Percentiles rank a stretch among this genome's conserved stretches.
These are phyloP conservation scores for Echinops telfairi DNA, from an alignment of 2,113 vertebrate genomes.

Conservation along the genomic window DNA sequence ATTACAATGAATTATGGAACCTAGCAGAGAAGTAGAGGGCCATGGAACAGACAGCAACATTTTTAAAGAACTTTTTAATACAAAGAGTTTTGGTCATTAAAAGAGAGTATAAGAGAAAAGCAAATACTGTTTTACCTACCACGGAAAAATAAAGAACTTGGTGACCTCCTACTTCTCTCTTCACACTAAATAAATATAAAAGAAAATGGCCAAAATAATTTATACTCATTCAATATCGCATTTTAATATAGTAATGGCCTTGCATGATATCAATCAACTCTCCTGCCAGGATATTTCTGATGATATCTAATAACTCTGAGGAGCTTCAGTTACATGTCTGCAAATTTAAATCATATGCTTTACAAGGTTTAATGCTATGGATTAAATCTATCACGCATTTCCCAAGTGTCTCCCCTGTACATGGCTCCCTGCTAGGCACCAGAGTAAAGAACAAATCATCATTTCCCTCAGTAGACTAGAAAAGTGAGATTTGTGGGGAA, in stretches of 20 bases:
- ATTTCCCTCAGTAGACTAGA: background rate
- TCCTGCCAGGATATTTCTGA: background rate
- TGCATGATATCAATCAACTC: background rate
- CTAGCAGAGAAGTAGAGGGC: too few species aligned
- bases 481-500: background rate
- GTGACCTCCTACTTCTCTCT: background rate
- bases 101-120: constrained; percentile 4
- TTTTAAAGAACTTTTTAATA: constrained; percentile 49
- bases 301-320: background rate
- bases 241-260: background rate
- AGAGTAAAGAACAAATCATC: background rate
- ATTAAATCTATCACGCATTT: constrained; percentile 1
- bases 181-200: background rate
- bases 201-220: constrained; percentile 4
- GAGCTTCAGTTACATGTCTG: background rate
- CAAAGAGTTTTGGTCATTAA: constrained; percentile 8
- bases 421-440: background rate
- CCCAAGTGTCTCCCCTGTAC: background rate
- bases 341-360: constrained; percentile 18
- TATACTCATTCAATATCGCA: constrained; percentile 9
- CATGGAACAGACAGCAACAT: too few species aligned
- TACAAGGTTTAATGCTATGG: constrained; percentile 40
- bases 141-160: constrained; percentile 31
- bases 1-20: too few species aligned
- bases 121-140: background rate